Evolutionary conservation across 2,888 invertebrate genomes (phyloP), one percentile per base, ranked within the genome.

Genomic region (Quadroppia sp.): DNA sequence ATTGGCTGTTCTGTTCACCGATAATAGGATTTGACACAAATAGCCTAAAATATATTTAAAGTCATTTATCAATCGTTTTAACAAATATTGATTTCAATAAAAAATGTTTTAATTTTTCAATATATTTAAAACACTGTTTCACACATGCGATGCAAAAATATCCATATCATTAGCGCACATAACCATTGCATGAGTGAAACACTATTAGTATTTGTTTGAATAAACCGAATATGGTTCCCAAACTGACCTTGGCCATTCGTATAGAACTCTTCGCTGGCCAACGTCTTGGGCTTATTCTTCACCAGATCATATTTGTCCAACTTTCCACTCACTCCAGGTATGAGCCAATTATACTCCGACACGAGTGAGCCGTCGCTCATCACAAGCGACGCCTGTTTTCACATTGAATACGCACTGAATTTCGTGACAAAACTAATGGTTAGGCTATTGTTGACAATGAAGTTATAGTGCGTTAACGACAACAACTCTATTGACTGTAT

Each of bases 261-360:
- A 64, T 79, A 79, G 56, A 79, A 79, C 17, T 78, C 70, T 17
- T 76, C 74, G 48, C 79, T 79, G 32, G 77, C 75, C 71, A 73
- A 77, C n/a, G 40, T 75, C 76, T 20, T 72, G 73, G 15, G 73
- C 25, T 32, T 74, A 72, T 9, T 74, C 73, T n/a, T 71, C 42
- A n/a, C 77, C 75, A 50, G 50, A 48, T 71, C 61, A 61, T 70
- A 74, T 25, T 73, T 67, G 7, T 69, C 75, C 2, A 79, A 76
- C 69, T 79, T 79, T n/a, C 77, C 77, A 30, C 78, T 78, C 20
- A 79, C 77, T 28, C 77, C 77, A 0, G 77, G 75, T 13, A 79
- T 75, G 32, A 76, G 71, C 79, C 79, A 79, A 7, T 76, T 76
- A 61, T 76, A 79, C 45, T 79, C 79, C 1, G 78, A 75, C 1